Base-by-base conservation (phyloP, 2,888 invertebrate genomes). In the Lydus trimaculatus region DNA sequence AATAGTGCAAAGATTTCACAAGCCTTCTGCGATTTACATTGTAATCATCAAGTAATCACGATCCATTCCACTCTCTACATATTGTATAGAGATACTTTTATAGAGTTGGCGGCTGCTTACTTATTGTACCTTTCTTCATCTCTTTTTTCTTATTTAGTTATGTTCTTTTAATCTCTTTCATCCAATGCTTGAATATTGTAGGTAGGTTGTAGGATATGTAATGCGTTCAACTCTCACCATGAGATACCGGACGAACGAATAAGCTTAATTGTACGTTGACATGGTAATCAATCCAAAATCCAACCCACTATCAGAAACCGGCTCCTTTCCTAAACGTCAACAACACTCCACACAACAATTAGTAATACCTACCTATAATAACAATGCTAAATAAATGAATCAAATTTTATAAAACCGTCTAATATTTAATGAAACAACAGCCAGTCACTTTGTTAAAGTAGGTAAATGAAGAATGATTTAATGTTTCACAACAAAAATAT, bases 1-100 rank as follows among this genome's bases (percentile, higher is more conserved):
- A 52, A 52, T 48, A 70, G 64, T 66, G 70, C 70, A 62, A 64
- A 52, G 66, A 61, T 62, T 70, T 67, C 70, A 60, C 70, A 60
- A 58, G 62, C 48, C 39, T 56, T 66, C 63, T 52, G 69, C 70
- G 72, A 76, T 78, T 77, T 77, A 78, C 78, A 76, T 78, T 76
- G 78, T 79, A 80, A 80, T 79, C 79, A 75, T 73, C 76, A 70
- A 67, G 69, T 76, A 75, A 79, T 80, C 78, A 78, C 76, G 79
- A 77, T 23, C 23, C 20, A 52, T 52, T 52, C 23, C 48, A 8
- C 48, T 71, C 66, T 67, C 64, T 67, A 9, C 23, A 11, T 52
- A 52, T 23, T 52, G 23, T 52, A 23, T 23, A 8, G 5, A 8
- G n/a, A 48, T 17, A 20, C 17, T 20, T 48, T 48, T 48, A 17